Percentiles rank a stretch among this genome's conserved stretches.
Evolutionary conservation across 2,113 vertebrate species (phyloP).

Genomic region (Melospiza melodia): DNA sequence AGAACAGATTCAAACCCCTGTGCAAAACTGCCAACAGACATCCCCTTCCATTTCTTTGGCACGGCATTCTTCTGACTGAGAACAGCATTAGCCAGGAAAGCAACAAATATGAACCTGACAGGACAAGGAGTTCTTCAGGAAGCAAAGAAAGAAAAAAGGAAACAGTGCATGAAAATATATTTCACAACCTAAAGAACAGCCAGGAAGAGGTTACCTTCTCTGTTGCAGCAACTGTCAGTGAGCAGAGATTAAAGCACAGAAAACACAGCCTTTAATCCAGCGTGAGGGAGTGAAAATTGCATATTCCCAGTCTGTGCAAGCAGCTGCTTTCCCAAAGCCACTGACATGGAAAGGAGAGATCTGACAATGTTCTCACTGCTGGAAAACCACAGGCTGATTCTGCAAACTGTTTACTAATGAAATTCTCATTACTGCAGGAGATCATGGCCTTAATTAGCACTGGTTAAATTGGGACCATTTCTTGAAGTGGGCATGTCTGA

Average conservation of each 20-base stretch:
- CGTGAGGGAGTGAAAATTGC: not conserved
- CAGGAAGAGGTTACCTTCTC: not conserved
- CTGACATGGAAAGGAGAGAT: not conserved
- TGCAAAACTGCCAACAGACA: not conserved
- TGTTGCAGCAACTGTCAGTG: slow-evolving; percentile 4
- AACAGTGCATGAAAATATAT: not conserved
- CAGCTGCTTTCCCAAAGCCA: not conserved
- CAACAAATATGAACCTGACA: not conserved
- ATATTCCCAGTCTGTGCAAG: not conserved
- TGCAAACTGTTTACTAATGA: not conserved
- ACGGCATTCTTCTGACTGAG: not conserved
- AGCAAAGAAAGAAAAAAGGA: not conserved
- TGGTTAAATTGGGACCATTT: not conserved
- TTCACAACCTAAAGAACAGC: not conserved
- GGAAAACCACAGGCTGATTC: not conserved
- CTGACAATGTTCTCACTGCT: not conserved
- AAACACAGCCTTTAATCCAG: slow-evolving; percentile 23
- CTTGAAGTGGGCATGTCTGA: not conserved
- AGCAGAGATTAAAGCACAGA: not conserved
- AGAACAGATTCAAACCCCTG: not conserved
- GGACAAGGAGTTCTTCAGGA: not conserved
- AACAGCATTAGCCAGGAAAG: not conserved
- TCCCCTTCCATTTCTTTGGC: not conserved
- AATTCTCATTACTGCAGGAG: not conserved
- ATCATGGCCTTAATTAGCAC: not conserved